Base-by-base conservation (phyloP, 2,113 vertebrate species). In the Lanius collurio region DNA sequence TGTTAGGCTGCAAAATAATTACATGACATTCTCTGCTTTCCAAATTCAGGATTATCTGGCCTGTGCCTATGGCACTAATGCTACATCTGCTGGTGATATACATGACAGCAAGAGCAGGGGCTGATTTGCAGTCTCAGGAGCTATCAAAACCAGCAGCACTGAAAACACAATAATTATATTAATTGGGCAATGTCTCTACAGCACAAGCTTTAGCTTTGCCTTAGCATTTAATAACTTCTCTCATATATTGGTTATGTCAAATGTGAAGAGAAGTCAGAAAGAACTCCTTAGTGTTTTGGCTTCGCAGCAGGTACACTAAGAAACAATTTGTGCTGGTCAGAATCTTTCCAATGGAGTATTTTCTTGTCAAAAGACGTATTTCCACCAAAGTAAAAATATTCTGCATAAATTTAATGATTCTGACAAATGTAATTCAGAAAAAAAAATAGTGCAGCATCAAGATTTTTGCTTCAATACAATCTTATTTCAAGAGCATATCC, bases 31-130 rank as follows among this genome's bases (percentile, higher is more conserved):
- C 69, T 91, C 93, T 70, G 60, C 86, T 82, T 92, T 96, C 91
- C 95, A 96, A 95, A 95, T 79, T 82, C 83, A 79, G 83, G 69
- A 93, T 94, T 87, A 89, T 95, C 80, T 92, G 95, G 87, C 87
- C 87, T 71, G 44, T 94, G 89, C 74, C 83, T 91, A 79, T 82
- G 89, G 93, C 93, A 91, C 77, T 97, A 89, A 93, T 42, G 1
- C 69, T 95, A 60, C 94, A 92, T 95, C 89, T 96, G 93, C 89
- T 95, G 87, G 77, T 95, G 96, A 84, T 95, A 60, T 14, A 73
- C 74, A 27, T 84, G 83, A 92, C 87, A 78, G 89, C 77, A 82
- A 87, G 77, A 91, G 52, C 39, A 89, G 89, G 71, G 67, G 64
- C 87, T 91, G 94, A 85, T 94, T 68, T 93, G 69, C 69, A 82